A percentile compares a stretch with the other conserved stretches of the same genome.
phyloP scores from a whole-genome alignment of 2,888 invertebrate genomes.

The Trilocha varians region DNA sequence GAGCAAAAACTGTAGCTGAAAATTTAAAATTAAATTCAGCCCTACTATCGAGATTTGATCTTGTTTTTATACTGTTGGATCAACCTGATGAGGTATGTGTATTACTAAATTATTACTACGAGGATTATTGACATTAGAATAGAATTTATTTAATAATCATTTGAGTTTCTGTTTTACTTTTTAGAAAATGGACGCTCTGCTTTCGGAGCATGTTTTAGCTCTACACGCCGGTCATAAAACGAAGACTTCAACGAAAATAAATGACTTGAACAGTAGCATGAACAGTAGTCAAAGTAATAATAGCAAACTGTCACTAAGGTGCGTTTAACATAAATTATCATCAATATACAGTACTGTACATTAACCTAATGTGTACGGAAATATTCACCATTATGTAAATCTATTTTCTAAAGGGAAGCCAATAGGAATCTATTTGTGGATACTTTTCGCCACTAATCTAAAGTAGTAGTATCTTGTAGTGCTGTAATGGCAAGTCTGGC shows the following conservation, averaged over 20 bases:
- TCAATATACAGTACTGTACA: neutral
- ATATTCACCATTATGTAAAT: no score
- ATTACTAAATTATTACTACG: no score
- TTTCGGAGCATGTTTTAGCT: constrained; percentile 89
- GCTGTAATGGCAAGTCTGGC: no score
- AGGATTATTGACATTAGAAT: no score
- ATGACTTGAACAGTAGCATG: constrained; percentile 29
- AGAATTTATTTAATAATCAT: no score
- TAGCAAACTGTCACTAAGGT: constrained; percentile 41
- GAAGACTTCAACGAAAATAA: constrained; percentile 22
- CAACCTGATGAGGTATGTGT: constrained; percentile 84
- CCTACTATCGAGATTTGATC: constrained; percentile 91
- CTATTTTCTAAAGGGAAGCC: no score
- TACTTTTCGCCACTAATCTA: no score
- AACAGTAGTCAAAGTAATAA: constrained; percentile 43
- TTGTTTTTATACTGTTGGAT: constrained; percentile 92
- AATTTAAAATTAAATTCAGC: constrained; percentile 91
- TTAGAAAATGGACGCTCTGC: constrained; percentile 80
- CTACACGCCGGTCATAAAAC: constrained; percentile 74
- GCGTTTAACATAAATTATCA: neutral
- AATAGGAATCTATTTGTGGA: no score
- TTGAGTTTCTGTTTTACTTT: no score
- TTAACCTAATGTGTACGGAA: no score
- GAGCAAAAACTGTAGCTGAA: constrained; percentile 88
- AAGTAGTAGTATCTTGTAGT: no score